These are phyloP conservation scores for Orchesellides sinensis DNA, from an alignment of 2,888 invertebrate genomes.

Conservation along the genomic window DNA sequence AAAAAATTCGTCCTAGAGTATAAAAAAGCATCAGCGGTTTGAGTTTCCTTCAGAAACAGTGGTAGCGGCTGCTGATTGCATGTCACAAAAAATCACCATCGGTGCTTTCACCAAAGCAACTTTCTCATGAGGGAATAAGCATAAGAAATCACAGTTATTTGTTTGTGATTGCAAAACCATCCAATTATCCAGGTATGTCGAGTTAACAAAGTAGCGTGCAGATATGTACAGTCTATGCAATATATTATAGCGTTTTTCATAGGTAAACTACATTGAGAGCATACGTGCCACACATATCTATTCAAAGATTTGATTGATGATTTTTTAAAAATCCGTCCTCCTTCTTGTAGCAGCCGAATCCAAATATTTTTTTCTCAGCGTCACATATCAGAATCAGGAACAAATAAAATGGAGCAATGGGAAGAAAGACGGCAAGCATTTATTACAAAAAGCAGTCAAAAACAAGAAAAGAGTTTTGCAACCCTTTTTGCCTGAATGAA, in stretches of 20 bases:
- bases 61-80: too few relatives aligned
- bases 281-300: neutral
- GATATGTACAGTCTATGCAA: too few relatives aligned
- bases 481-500: too few relatives aligned
- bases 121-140: neutral
- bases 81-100: neutral
- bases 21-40: too few relatives aligned
- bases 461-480: neutral
- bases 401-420: too few relatives aligned
- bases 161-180: neutral
- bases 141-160: constrained; percentile 1
- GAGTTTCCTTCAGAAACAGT: too few relatives aligned
- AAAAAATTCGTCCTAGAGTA: too few relatives aligned
- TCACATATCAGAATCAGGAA: neutral
- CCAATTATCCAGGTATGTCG: constrained; percentile 5
- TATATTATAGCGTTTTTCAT: too few relatives aligned
- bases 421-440: too few relatives aligned
- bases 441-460: neutral
- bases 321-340: constrained; percentile 50
- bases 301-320: constrained; percentile 45
- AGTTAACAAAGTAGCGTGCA: neutral
- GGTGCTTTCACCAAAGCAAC: too few relatives aligned
- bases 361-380: neutral
- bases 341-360: constrained; percentile 26
- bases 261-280: too few relatives aligned